These are phyloP conservation scores for Siphamia tubifer DNA, from an alignment of 2,113 vertebrate genomes.

Conservation along the genomic window DNA sequence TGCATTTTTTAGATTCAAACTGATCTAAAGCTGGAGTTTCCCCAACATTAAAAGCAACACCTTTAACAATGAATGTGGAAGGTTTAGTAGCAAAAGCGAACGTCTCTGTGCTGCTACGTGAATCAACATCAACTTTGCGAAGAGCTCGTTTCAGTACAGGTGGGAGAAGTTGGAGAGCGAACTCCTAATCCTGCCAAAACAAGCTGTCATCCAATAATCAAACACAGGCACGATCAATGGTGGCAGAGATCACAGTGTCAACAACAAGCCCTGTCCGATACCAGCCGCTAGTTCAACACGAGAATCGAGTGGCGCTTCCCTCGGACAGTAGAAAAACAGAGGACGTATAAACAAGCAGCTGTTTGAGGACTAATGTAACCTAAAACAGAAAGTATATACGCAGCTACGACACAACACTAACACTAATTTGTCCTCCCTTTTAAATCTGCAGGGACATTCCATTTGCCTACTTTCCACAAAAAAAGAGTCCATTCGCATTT, in stretches of 20 bases:
- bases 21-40: neutral
- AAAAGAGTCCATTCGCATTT: slow-evolving; percentile 10
- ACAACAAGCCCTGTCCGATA: slow-evolving; percentile 30
- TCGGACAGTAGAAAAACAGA: neutral
- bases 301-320: slow-evolving; percentile 40
- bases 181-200: slow-evolving; percentile 50
- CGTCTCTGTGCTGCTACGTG: neutral
- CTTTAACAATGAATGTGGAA: slow-evolving; percentile 1
- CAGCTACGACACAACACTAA: slow-evolving; percentile 22
- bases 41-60: neutral
- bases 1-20: neutral
- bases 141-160: slow-evolving; percentile 16
- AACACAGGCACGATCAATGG: slow-evolving; percentile 51
- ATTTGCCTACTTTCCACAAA: slow-evolving; percentile 30
- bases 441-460: slow-evolving; percentile 21
- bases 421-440: slow-evolving; percentile 40
- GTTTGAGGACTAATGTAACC: slow-evolving; percentile 34
- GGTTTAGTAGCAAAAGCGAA: slow-evolving; percentile 26
- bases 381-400: slow-evolving; percentile 32
- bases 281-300: slow-evolving; percentile 26
- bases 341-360: slow-evolving; percentile 23
- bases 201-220: slow-evolving; percentile 64
- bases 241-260: slow-evolving; percentile 52
- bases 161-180: neutral
- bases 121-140: slow-evolving; percentile 4